Conservation (phyloP, 2,113 vertebrate species). For the Syrmaticus mikado region DNA sequence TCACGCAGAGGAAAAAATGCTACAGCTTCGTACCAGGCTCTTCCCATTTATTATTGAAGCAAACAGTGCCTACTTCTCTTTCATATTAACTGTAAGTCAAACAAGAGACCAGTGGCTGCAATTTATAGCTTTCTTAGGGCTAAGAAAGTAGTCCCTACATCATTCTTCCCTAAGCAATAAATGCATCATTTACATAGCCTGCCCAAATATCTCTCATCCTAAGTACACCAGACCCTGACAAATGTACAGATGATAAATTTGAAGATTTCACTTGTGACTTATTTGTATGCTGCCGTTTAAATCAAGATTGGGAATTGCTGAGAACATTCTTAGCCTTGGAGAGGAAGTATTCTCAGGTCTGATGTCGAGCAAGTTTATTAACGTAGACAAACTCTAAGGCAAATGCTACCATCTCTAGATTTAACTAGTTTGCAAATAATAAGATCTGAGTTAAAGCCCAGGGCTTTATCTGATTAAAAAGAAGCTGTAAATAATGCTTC, state of each 20-base stretch:
- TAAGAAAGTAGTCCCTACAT: not conserved
- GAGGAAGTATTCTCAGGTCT: constrained; percentile 18
- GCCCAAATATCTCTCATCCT: not conserved
- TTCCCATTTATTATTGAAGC: not conserved
- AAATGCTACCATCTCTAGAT: not conserved
- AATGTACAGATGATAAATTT: not conserved
- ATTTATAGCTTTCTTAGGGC: constrained; percentile 10
- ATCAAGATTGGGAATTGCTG: not conserved
- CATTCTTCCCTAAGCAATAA: constrained; percentile 12
- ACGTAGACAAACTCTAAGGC: constrained; percentile 17
- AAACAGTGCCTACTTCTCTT: not conserved
- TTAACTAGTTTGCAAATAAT: not conserved
- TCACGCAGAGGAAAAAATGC: not conserved
- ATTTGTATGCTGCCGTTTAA: not conserved
- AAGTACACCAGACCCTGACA: not conserved
- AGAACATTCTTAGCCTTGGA: not conserved
- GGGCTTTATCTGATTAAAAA: not conserved
- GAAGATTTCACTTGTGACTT: constrained; percentile 8
- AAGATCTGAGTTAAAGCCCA: not conserved
- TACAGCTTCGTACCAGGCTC: not conserved
- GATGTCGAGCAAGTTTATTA: not conserved
- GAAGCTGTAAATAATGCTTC: not conserved
- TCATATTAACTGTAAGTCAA: not conserved
- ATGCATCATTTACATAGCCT: not conserved
- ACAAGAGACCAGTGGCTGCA: not conserved